Conservation (phyloP, 2,888 invertebrate species). For the Xanthostigma xanthostigma region DNA sequence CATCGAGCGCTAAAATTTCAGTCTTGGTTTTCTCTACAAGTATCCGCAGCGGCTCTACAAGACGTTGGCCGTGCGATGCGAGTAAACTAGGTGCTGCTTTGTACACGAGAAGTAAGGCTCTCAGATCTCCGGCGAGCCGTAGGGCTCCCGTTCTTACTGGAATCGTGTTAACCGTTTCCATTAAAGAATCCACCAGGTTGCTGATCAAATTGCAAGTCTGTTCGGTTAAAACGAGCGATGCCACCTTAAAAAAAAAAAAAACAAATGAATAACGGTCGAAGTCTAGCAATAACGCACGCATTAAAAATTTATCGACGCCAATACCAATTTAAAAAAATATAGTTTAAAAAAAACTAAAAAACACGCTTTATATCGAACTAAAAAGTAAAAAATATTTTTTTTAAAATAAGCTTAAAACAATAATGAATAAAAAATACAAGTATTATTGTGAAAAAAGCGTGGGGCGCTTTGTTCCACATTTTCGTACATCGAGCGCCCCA, state of each 20-base stretch:
- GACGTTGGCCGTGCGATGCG: slow-evolving; percentile 12
- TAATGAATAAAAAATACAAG: too few species aligned
- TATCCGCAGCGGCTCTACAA: slow-evolving; percentile 24
- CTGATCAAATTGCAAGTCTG: slow-evolving; percentile 44
- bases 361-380: too few species aligned
- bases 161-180: slow-evolving; percentile 33
- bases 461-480: too few species aligned
- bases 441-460: too few species aligned
- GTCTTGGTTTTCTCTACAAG: slow-evolving; percentile 22
- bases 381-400: too few species aligned
- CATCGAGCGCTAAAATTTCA: slow-evolving; percentile 22
- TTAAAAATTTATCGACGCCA: too few species aligned
- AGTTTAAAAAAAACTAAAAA: too few species aligned
- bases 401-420: too few species aligned
- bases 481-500: too few species aligned
- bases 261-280: too few species aligned
- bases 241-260: slow-evolving; percentile 28
- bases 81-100: slow-evolving; percentile 17
- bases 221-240: slow-evolving; percentile 42
- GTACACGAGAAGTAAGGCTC: slow-evolving; percentile 41
- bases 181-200: slow-evolving; percentile 43
- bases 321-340: too few species aligned
- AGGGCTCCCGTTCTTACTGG: slow-evolving; percentile 34
- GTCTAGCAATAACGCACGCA: too few species aligned
- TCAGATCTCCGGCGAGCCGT: slow-evolving; percentile 37